A percentile compares a stretch with the other conserved stretches of the same genome.
Conservation (phyloP, 2,888 invertebrate genomes). For the Tetranychus truncatus region DNA sequence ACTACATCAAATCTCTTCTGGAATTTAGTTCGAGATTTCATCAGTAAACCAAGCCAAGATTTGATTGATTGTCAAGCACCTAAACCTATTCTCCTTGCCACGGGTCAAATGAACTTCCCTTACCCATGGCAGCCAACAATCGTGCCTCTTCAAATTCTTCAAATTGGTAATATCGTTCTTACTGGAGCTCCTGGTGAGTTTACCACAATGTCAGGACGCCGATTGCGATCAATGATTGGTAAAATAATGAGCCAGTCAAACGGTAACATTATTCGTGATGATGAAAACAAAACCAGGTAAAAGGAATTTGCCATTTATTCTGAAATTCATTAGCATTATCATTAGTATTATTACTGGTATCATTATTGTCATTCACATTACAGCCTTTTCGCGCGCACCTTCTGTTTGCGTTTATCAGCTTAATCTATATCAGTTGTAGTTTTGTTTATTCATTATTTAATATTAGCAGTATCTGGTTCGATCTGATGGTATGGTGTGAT, state of each 20-base stretch:
- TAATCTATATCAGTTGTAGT: no score
- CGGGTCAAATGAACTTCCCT: slow-evolving; percentile 51
- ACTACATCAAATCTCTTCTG: slow-evolving; percentile 50
- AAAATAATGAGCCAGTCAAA: neutral
- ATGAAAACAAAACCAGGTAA: neutral
- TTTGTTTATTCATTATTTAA: no score
- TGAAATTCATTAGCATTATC: slow-evolving; percentile 32
- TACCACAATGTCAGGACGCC: slow-evolving; percentile 37
- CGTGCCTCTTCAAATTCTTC: slow-evolving; percentile 57
- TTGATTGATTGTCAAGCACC: slow-evolving; percentile 62
- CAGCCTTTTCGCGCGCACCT: no score
- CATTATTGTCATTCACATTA: neutral
- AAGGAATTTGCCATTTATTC: slow-evolving; percentile 27
- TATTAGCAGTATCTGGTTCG: no score
- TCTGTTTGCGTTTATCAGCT: no score
- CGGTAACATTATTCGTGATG: neutral
- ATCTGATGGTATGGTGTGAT: neutral
- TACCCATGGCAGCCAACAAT: slow-evolving; percentile 76
- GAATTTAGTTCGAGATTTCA: slow-evolving; percentile 52
- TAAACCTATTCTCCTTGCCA: slow-evolving; percentile 71
- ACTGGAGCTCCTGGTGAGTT: slow-evolving; percentile 75
- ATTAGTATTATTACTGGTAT: neutral
- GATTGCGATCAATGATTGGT: slow-evolving; percentile 36
- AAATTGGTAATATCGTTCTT: slow-evolving; percentile 47
- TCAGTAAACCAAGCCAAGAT: slow-evolving; percentile 44